Base-by-base conservation (phyloP, 1,140 invertebrate genomes). In the Branchinecta lindahli region DNA sequence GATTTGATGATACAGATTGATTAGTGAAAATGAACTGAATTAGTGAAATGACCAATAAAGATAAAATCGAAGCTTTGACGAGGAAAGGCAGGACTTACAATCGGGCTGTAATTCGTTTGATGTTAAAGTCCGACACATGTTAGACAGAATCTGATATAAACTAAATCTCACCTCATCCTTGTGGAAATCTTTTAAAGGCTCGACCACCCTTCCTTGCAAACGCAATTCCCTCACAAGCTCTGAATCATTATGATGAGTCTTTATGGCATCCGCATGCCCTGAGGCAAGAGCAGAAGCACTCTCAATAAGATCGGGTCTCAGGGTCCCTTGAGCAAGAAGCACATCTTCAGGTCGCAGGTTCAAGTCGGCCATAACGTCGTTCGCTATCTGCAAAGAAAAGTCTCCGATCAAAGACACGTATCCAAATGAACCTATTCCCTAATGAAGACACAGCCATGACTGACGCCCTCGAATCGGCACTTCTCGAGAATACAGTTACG, bases 241-340 rank as follows among this genome's bases (percentile, higher is more conserved):
- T 46, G 92, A 97, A 79, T 99, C 96, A 79, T 99, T 99, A 82
- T 99, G 96, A 81, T 99, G 96, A n/a, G 96, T 99, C 82, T 99
- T 99, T 75, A 99, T 99, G 12, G 88, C 89, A 78, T 96, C 92
- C 8, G 96, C 96, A 75, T 85, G 85, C 8, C 72, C 72, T 72
- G 92, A 96, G 61, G 87, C 94, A 75, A 96, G 75, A 67, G 82
- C 77, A 44, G 93, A 97, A 6, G 96, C 96, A 72, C 93, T 96
- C 82, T 99, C 96, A 76, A 99, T 99, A 71, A 99, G 83, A 83
- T 99, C 96, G 21, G 96, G 96, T 77, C 96, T 83, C 0, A 99
- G 82, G 0, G 96, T 99, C 44, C 95, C 92, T 78, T 93, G 91
- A 0, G 88, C 90, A 70, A 73, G 67, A 73, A 69, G 45, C 0